Conservation (phyloP, 2,113 vertebrate species). For the Indicator indicator region DNA sequence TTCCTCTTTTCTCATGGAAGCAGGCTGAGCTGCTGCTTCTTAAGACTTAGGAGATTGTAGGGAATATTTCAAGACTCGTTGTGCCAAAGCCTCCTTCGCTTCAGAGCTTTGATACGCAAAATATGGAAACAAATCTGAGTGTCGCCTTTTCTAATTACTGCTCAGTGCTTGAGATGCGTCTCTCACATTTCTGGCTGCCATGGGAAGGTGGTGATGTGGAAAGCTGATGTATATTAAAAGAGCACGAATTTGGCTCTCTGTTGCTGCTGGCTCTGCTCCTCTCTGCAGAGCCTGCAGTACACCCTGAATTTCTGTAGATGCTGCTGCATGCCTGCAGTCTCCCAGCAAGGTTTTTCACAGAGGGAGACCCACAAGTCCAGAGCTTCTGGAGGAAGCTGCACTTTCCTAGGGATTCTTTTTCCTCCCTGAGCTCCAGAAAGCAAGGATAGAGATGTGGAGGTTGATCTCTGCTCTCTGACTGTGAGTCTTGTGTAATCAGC, state of each 20-base stretch:
- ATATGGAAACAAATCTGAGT: slow-evolving; percentile 39
- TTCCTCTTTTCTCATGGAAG: not conserved
- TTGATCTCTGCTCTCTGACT: not conserved
- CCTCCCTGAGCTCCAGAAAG: not conserved
- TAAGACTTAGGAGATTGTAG: not conserved
- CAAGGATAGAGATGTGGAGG: not conserved
- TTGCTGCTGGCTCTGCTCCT: slow-evolving; percentile 42
- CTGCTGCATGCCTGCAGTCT: slow-evolving; percentile 63
- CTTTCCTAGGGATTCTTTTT: not conserved
- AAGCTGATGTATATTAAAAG: slow-evolving; percentile 63
- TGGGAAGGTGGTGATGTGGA: slow-evolving; percentile 67
- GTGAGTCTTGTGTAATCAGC: not conserved
- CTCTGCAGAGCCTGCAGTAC: slow-evolving; percentile 27
- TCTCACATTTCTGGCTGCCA: slow-evolving; percentile 64
- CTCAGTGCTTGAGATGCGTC: slow-evolving; percentile 53
- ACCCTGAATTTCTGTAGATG: slow-evolving; percentile 69
- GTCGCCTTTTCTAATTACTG: slow-evolving; percentile 67
- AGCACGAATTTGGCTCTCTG: not conserved
- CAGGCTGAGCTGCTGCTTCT: slow-evolving; percentile 11
- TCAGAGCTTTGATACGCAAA: slow-evolving; percentile 37
- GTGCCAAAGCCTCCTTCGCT: slow-evolving; percentile 38
- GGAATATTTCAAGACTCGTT: slow-evolving; percentile 43
- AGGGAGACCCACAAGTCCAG: not conserved
- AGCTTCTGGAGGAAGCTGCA: not conserved
- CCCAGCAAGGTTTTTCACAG: not conserved